Evolutionary conservation across 2,113 vertebrate genomes (phyloP).

Genomic region (Neogale vison): DNA sequence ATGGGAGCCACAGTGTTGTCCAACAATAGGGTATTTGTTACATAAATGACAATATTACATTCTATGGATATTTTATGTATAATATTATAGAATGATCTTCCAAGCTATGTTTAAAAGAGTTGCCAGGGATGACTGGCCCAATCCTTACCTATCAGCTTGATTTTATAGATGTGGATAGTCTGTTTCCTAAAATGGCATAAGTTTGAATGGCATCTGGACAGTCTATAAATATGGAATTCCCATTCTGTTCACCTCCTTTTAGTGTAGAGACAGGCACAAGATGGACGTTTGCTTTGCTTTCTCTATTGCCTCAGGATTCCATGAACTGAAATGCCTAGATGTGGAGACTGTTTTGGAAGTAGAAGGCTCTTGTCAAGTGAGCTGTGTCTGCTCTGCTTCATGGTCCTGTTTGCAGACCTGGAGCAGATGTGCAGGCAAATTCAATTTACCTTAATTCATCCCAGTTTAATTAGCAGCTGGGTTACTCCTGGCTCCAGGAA

Average conservation of each 20-base stretch:
- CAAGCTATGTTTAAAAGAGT: background rate
- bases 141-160: background rate
- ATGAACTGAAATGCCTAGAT: background rate
- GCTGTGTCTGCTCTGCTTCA: conserved; percentile 72
- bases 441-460: conserved; percentile 88
- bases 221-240: background rate
- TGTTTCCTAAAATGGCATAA: background rate
- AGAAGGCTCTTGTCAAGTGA: conserved; percentile 70
- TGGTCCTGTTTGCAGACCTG: conserved; percentile 75
- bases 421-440: conserved; percentile 82
- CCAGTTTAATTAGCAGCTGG: conserved; percentile 87
- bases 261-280: background rate
- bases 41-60: background rate
- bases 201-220: background rate
- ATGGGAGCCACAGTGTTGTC: background rate
- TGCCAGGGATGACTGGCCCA: background rate
- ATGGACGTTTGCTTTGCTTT: background rate
- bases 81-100: background rate
- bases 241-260: background rate
- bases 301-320: background rate
- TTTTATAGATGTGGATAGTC: background rate
- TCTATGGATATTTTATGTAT: background rate
- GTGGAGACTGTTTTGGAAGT: background rate
- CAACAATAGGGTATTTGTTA: background rate
- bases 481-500: conserved; percentile 84